Conservation (phyloP, 2,113 vertebrate species). For the Cnemophilus loriae region DNA sequence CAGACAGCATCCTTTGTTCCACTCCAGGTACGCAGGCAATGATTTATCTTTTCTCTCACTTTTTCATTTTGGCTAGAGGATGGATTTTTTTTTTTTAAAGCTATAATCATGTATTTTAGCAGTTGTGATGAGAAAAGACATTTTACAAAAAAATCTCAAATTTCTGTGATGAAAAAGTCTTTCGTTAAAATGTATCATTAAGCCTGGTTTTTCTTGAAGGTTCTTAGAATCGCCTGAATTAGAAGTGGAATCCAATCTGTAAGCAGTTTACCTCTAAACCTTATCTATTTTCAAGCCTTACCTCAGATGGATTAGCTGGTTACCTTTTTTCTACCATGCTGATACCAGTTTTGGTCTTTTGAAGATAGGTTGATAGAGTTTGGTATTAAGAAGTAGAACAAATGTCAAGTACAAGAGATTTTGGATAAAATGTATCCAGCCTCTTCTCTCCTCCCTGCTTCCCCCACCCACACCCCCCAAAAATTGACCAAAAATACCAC, state of each 20-base stretch:
- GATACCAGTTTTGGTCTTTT: neutral
- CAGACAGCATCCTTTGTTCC: slow-evolving; percentile 86
- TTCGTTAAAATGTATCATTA: neutral
- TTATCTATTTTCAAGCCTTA: neutral
- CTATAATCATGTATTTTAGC: neutral
- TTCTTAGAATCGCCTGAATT: neutral
- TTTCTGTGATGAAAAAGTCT: neutral
- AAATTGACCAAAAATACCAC: slow-evolving; percentile 51
- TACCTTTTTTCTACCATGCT: neutral
- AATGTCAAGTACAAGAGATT: neutral
- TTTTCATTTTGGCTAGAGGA: neutral
- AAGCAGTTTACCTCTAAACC: neutral
- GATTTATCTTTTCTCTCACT: neutral
- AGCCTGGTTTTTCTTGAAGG: neutral
- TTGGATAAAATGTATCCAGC: neutral
- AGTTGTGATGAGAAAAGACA: neutral
- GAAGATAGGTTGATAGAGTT: neutral
- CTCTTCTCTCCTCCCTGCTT: slow-evolving; percentile 1
- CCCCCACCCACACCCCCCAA: slow-evolving; percentile 1
- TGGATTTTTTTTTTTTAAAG: neutral
- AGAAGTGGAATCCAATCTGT: neutral
- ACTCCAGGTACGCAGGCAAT: slow-evolving; percentile 76
- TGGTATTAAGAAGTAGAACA: neutral
- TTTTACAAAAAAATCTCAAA: neutral
- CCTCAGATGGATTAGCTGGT: neutral